A percentile compares a stretch with the other conserved stretches of the same genome.
Conservation (phyloP, 92 coral and sea anemone genomes). For the Zoanthus solanderi region DNA sequence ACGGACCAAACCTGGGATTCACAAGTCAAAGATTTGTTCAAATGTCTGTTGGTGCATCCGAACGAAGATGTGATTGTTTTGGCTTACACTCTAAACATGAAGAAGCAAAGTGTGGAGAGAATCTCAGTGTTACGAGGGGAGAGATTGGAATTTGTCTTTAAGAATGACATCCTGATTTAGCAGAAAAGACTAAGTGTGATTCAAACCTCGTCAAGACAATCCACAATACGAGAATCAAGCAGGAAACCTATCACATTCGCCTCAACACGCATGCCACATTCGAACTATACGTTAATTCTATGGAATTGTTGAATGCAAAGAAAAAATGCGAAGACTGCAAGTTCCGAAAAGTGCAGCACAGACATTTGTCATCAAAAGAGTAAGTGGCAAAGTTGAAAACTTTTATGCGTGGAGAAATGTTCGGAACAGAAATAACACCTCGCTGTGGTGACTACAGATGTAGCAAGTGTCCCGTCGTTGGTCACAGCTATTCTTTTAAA, state of each 20-base stretch:
- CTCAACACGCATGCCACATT: conserved; percentile 61
- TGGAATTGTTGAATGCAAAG: conserved; percentile 13
- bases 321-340: conserved; percentile 52
- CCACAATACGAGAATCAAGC: conserved; percentile 53
- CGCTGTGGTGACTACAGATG: conserved; percentile 72
- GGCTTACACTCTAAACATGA: conserved; percentile 76
- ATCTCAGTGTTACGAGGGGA: conserved; percentile 74
- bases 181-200: conserved; percentile 62
- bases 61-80: conserved; percentile 49
- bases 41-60: no score
- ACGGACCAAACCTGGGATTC: no score
- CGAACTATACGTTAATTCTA: no score
- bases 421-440: conserved; percentile 67
- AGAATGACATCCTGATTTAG: conserved; percentile 66
- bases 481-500: conserved; percentile 45
- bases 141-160: conserved; percentile 76
- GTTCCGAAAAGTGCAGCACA: not conserved
- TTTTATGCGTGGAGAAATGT: conserved; percentile 65
- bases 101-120: conserved; percentile 67
- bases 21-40: no score
- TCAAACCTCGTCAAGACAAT: conserved; percentile 66
- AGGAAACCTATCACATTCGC: conserved; percentile 46
- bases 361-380: not conserved
- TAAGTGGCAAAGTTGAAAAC: not conserved
- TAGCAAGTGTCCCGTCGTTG: conserved; percentile 39